phyloP scores from a whole-genome alignment of 2,888 invertebrate species.

The Drosophila cyrtoloma region DNA sequence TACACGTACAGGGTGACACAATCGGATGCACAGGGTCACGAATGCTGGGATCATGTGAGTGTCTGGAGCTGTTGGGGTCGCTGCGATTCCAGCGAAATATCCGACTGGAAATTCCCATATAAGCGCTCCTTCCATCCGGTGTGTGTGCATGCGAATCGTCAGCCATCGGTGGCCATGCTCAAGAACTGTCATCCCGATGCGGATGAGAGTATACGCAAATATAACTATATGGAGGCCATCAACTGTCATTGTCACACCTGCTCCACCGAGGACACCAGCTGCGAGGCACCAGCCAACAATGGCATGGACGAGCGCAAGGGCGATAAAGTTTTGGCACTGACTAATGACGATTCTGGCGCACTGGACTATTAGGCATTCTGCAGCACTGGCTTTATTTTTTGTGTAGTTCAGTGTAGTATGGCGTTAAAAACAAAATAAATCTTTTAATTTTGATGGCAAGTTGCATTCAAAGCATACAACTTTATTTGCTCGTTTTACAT shows the following conservation, averaged over 20 bases:
- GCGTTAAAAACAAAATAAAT: constrained; percentile 37
- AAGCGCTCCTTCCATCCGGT: constrained; percentile 94
- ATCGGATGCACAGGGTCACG: constrained; percentile 86
- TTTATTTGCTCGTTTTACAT: constrained; percentile 34
- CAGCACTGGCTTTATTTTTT: neutral
- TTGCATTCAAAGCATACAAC: constrained; percentile 59
- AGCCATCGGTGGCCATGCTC: constrained; percentile 88
- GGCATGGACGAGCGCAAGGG: constrained; percentile 78
- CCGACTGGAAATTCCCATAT: constrained; percentile 95
- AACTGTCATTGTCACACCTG: constrained; percentile 91
- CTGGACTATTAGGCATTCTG: constrained; percentile 80
- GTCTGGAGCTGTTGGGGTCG: constrained; percentile 93
- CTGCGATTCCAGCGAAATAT: constrained; percentile 94
- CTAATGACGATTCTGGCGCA: constrained; percentile 81
- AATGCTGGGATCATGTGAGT: constrained; percentile 91
- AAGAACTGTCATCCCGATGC: constrained; percentile 91
- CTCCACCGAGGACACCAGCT: constrained; percentile 89
- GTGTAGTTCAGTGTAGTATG: constrained; percentile 30
- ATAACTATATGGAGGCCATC: constrained; percentile 92
- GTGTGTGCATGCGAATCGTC: constrained; percentile 90
- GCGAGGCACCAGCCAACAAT: constrained; percentile 87
- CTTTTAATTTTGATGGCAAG: constrained; percentile 34
- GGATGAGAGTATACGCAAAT: constrained; percentile 86
- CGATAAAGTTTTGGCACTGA: constrained; percentile 80
- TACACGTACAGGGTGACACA: constrained; percentile 89